Evolutionary conservation across 2,888 invertebrate genomes (phyloP).

Genomic region (Cerastoderma edule): DNA sequence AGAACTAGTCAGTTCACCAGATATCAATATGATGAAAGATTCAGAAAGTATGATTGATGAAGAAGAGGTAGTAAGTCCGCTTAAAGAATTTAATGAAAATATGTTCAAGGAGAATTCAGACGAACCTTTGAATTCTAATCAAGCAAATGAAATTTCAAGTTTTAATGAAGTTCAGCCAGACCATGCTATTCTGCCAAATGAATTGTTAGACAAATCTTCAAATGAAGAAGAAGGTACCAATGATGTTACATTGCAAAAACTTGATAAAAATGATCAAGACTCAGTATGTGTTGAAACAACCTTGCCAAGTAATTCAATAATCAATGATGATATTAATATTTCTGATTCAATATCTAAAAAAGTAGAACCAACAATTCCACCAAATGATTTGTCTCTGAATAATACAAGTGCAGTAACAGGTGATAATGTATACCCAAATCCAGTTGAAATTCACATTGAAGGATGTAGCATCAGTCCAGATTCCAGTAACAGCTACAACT

Average conservation of each 20-base stretch:
- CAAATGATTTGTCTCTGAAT: neutral
- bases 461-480: slow-evolving; percentile 53
- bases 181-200: slow-evolving; percentile 1
- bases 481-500: slow-evolving; percentile 41
- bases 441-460: slow-evolving; percentile 17
- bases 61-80: neutral
- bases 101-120: neutral
- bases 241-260: too few species aligned
- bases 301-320: too few species aligned
- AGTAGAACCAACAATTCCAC: too few species aligned
- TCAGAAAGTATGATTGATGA: slow-evolving; percentile 44
- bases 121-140: neutral
- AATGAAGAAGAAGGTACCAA: neutral
- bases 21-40: slow-evolving; percentile 32
- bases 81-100: neutral
- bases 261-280: too few species aligned
- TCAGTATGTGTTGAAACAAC: too few species aligned
- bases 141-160: neutral
- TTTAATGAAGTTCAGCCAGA: neutral
- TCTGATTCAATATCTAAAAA: too few species aligned
- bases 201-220: neutral
- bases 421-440: neutral
- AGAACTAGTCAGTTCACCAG: too few species aligned
- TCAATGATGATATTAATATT: too few species aligned
- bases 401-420: neutral